Percentiles rank a stretch among this genome's conserved stretches.
Evolutionary conservation across 2,113 vertebrate genomes (phyloP).

Genomic region (Papio anubis): DNA sequence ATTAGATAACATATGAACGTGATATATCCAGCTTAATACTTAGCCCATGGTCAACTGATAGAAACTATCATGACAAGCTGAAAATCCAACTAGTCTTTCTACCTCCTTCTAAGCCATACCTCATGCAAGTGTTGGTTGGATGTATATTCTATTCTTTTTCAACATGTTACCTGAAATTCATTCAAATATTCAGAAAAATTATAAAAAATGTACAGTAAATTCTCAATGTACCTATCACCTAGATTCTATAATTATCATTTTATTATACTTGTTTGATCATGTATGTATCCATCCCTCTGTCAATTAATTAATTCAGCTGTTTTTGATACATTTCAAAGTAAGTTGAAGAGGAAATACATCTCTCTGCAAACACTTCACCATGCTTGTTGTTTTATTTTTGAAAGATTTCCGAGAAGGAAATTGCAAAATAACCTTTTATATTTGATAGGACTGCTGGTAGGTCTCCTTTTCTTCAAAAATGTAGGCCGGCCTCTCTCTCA

Average conservation of each 20-base stretch:
- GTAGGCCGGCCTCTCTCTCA: not conserved
- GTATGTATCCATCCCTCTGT: not conserved
- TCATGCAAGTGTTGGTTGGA: not conserved
- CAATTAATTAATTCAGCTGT: not conserved
- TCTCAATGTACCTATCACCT: not conserved
- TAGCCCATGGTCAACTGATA: not conserved
- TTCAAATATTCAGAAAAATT: not conserved
- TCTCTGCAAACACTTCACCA: not conserved
- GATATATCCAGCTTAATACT: too few species aligned
- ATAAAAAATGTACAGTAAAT: not conserved
- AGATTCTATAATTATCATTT: not conserved
- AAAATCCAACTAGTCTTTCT: not conserved
- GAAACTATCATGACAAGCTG: not conserved
- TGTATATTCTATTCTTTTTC: not conserved
- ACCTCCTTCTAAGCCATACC: not conserved
- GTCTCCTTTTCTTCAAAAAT: not conserved
- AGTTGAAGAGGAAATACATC: not conserved
- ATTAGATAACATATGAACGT: not conserved
- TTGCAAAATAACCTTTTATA: not conserved
- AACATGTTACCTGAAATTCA: not conserved
- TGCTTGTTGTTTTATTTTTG: not conserved
- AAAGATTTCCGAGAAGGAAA: not conserved
- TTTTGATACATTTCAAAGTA: not conserved
- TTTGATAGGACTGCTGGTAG: not conserved
- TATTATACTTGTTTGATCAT: not conserved